These are phyloP conservation scores for Peromyscus leucopus DNA, from an alignment of 2,113 vertebrate species.

Conservation along the genomic window DNA sequence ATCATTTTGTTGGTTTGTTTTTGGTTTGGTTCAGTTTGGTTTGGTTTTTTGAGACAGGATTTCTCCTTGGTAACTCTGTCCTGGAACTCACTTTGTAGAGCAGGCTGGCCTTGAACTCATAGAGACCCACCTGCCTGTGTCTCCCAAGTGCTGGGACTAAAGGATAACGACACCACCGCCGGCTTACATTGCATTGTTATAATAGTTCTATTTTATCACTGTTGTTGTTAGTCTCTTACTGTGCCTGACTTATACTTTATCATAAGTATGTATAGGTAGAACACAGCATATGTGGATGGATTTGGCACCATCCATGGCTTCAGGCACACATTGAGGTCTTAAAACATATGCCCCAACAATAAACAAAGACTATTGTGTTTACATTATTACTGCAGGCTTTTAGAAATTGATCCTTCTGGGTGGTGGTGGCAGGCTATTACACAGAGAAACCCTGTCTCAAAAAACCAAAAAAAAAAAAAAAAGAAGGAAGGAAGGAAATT, in stretches of 20 bases:
- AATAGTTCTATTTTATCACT: not conserved
- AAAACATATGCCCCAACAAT: not conserved
- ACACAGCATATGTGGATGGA: not conserved
- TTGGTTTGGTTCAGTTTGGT: too few relatives aligned
- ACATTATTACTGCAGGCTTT: conserved; percentile 23
- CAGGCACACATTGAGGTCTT: not conserved
- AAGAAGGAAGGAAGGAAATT: not conserved
- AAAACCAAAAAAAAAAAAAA: too few relatives aligned
- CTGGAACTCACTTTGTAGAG: too few relatives aligned
- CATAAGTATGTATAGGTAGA: not conserved
- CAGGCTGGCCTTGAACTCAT: too few relatives aligned
- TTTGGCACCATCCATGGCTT: not conserved
- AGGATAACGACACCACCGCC: too few relatives aligned
- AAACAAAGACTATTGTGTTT: not conserved
- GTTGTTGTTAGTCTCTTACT: not conserved
- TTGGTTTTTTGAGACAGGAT: too few relatives aligned
- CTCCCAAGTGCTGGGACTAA: too few relatives aligned
- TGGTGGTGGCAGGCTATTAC: too few relatives aligned
- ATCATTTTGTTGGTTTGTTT: too few relatives aligned
- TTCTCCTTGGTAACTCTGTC: too few relatives aligned
- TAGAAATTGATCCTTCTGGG: not conserved
- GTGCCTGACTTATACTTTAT: not conserved
- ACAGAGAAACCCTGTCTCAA: too few relatives aligned
- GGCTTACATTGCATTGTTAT: not conserved
- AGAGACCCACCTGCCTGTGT: too few relatives aligned